Percentiles rank a stretch among this genome's conserved stretches.
phyloP scores from a whole-genome alignment of 2,113 vertebrate genomes.

The Takifugu flavidus region DNA sequence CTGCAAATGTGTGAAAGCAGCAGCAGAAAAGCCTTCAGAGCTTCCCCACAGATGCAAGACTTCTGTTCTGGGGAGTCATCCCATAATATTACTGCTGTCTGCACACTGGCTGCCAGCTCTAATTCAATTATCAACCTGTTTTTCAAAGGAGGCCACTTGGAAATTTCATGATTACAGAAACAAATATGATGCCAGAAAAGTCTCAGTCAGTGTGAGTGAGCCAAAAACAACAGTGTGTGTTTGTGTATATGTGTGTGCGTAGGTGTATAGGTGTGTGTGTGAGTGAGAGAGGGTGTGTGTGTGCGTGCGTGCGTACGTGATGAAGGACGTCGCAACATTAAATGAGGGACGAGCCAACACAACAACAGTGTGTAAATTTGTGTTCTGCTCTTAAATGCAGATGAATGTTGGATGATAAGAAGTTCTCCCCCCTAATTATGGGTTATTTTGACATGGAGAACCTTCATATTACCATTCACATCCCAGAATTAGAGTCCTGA shows the following conservation, averaged over 20 bases:
- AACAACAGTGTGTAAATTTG: too few relatives aligned
- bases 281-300: constrained; percentile 11
- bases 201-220: neutral
- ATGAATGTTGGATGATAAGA: too few relatives aligned
- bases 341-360: too few relatives aligned
- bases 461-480: too few relatives aligned
- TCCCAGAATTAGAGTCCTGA: too few relatives aligned
- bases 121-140: constrained; percentile 51
- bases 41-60: constrained; percentile 19
- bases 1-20: neutral
- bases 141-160: constrained; percentile 43
- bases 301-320: too few relatives aligned
- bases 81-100: constrained; percentile 31
- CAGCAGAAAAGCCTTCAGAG: neutral
- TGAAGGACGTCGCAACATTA: neutral
- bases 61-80: constrained; percentile 43
- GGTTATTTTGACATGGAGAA: too few relatives aligned
- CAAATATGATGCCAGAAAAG: constrained; percentile 17
- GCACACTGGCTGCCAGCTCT: constrained; percentile 32
- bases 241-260: neutral
- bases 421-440: too few relatives aligned
- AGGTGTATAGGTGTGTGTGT: constrained; percentile 6
- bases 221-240: constrained; percentile 40
- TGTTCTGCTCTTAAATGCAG: too few relatives aligned
- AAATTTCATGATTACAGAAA: constrained; percentile 42